phyloP scores from a whole-genome alignment of 2,888 invertebrate species.

The Muscina levida region DNA sequence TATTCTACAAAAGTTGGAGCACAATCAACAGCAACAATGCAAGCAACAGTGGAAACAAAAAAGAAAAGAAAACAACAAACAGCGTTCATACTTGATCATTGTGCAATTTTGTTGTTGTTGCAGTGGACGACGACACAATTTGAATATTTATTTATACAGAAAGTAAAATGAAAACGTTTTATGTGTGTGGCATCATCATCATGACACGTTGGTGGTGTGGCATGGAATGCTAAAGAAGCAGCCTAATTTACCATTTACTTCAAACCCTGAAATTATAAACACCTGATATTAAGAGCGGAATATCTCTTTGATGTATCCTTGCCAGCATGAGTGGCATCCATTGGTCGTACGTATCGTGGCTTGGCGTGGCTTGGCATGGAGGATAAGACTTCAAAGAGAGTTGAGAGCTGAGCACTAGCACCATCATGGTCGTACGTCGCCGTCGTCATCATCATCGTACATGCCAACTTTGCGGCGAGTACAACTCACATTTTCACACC shows the following conservation, averaged over 20 bases:
- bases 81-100: too few relatives aligned
- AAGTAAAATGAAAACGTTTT: constrained; percentile 31
- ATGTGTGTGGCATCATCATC: constrained; percentile 17
- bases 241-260: constrained; percentile 36
- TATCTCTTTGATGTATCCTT: constrained; percentile 16
- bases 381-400: neutral
- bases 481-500: constrained; percentile 25
- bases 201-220: neutral
- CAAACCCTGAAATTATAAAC: constrained; percentile 36
- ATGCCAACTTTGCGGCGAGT: neutral
- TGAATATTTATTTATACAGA: constrained; percentile 1
- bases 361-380: neutral
- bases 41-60: neutral
- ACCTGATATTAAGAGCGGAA: constrained; percentile 39
- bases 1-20: neutral
- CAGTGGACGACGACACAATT: constrained; percentile 18
- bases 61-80: too few relatives aligned
- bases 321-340: neutral
- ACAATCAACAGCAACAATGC: neutral
- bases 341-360: too few relatives aligned
- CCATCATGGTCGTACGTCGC: neutral
- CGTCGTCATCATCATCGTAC: too few relatives aligned
- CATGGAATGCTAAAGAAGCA: constrained; percentile 25
- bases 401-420: neutral
- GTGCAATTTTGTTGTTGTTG: neutral